These are phyloP conservation scores for Leptodactylus fuscus DNA, from an alignment of 2,113 vertebrate genomes.

Conservation along the genomic window DNA sequence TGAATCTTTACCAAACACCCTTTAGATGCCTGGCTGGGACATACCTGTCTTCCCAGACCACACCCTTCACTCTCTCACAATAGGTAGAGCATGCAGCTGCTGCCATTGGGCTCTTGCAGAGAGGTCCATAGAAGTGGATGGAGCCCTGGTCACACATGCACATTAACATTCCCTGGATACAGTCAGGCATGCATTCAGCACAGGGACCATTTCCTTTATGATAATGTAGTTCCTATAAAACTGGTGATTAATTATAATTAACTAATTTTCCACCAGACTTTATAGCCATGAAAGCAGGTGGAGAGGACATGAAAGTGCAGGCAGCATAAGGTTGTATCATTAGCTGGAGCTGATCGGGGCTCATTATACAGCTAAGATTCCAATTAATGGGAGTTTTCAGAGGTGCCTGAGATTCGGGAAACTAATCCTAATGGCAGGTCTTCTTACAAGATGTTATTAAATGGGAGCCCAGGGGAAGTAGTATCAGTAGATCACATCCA, in stretches of 20 bases:
- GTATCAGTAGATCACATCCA: conserved; percentile 53
- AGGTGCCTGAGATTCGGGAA: conserved; percentile 43
- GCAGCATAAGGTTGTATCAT: conserved; percentile 42
- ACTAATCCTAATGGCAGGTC: conserved; percentile 51
- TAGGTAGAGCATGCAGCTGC: no score
- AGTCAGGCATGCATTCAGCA: background rate
- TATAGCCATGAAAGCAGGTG: conserved; percentile 35
- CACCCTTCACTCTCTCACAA: no score
- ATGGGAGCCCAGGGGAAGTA: conserved; percentile 37
- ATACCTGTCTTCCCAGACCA: no score
- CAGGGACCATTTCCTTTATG: background rate
- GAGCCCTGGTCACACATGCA: no score
- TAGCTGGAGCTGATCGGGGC: conserved; percentile 33
- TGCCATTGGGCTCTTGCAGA: no score
- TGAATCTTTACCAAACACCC: no score
- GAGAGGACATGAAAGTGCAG: conserved; percentile 32
- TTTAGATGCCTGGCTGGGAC: no score
- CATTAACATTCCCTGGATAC: no score
- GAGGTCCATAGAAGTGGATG: no score
- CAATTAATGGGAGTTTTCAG: conserved; percentile 48
- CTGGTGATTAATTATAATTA: conserved; percentile 42
- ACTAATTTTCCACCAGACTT: background rate
- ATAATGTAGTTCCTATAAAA: background rate
- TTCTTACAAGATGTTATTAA: conserved; percentile 60
- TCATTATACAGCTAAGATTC: conserved; percentile 44